Evolutionary conservation across 2,888 invertebrate genomes (phyloP), one percentile per base, ranked within the genome.

Genomic region (Neoaliturus tenellus): DNA sequence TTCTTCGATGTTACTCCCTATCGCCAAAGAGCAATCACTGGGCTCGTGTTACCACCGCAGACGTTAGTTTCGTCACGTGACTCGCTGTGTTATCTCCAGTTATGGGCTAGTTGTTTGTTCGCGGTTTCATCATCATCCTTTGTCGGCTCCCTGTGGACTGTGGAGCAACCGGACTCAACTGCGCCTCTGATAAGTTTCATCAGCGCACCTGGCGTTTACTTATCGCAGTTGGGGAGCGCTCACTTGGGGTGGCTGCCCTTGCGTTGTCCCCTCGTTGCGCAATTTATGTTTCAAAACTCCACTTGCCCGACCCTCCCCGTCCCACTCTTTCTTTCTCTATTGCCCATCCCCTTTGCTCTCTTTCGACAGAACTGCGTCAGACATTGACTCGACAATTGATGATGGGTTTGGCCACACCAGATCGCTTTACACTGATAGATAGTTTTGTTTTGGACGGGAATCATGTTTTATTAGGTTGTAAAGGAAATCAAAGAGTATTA

Each of bases 261-360:
- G 62, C 31, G 62, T 62, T 62, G 62, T 62, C 62, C 62, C 62
- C 31, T 31, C 62, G 62, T 62, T 62, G 62, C 62, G 62, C 62
- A 62, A 62, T 62, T 62, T 62, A 62, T 62, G 62, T 62, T 62
- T 62, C 62, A 62, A 62, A 62, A 62, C 62, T 62, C 62, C 28
- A 28, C 28, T 62, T 28, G 31, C 62, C 62, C 28, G 31, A 28
- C 62, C 62, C 62, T 14, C 14, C 62, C 14, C 31, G 28, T 14
- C 28, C 3, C 20, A 12, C 48, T 48, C 48, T 48, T n/a, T 8
- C n/a, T 48, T 8, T 35, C 35, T 12, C 48, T 48, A 8, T 48
- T 48, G 6, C 48, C 14, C 48, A 12, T n/a, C 14, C n/a, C 48
- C 14, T 48, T 4, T 55, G 3, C 23, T 23, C 62, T 20, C 31